These are phyloP conservation scores for Hippopotamyrus pictus DNA, from an alignment of 2,797 vertebrate genomes.

Conservation along the genomic window DNA sequence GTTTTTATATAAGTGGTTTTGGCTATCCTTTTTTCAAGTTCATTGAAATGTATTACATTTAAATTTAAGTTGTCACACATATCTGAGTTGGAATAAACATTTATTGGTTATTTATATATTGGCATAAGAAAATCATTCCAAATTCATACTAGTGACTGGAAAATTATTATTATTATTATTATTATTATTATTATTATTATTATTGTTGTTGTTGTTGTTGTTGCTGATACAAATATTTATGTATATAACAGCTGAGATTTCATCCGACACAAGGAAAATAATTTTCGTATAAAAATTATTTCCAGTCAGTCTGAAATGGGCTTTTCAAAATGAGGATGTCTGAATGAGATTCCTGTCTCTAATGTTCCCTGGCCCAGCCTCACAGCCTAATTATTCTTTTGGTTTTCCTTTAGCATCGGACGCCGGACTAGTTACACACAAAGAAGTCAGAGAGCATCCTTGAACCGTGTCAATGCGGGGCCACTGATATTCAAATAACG, in stretches of 20 bases:
- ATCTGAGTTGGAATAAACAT: not conserved
- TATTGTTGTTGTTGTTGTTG: not conserved
- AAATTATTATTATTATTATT: not conserved
- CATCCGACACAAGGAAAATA: constrained; percentile 77
- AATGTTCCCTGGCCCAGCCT: constrained; percentile 89
- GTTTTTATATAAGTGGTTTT: not conserved
- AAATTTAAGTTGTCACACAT: not conserved
- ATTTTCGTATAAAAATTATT: constrained; percentile 97
- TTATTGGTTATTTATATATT: not conserved
- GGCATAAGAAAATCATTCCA: not conserved
- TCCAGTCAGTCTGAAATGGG: constrained; percentile 96
- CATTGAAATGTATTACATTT: not conserved
- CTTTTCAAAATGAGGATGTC: constrained; percentile 76
- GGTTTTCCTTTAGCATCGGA: constrained; percentile 87
- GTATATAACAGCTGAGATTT: constrained; percentile 33
- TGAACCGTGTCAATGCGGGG: constrained; percentile 94
- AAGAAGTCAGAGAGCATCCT: constrained; percentile 98
- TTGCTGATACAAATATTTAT: not conserved
- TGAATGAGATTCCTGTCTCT: constrained; percentile 89
- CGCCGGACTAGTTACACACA: constrained; percentile 98
- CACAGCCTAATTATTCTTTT: constrained; percentile 95
- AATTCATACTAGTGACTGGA: not conserved
- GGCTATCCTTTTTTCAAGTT: not conserved
- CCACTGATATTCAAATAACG: constrained; percentile 99
- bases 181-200: not conserved